Conservation (phyloP, 2,888 invertebrate species). For the Leptinotarsa rubiginosa region DNA sequence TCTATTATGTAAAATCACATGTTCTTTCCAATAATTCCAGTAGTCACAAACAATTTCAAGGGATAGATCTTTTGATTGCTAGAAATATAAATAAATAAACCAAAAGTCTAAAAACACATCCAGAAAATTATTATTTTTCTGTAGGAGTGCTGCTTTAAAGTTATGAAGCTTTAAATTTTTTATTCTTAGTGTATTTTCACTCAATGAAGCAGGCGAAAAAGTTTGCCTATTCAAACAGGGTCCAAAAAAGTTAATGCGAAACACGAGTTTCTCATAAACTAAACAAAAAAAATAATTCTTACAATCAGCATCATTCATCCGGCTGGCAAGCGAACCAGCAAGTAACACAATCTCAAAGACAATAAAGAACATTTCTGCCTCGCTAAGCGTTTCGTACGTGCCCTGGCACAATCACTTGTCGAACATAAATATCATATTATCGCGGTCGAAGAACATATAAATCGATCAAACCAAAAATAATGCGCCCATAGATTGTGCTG, state of each 20-base stretch:
- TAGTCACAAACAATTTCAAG: no score
- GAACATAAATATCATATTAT: slow-evolving; percentile 49
- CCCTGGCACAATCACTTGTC: slow-evolving; percentile 45
- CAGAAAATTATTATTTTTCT: no score
- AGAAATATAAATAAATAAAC: no score
- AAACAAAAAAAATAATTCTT: slow-evolving; percentile 12
- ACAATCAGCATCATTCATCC: slow-evolving; percentile 26
- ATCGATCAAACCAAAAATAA: slow-evolving; percentile 49
- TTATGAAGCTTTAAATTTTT: no score
- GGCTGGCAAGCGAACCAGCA: slow-evolving; percentile 23
- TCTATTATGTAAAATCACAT: no score
- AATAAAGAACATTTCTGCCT: slow-evolving; percentile 48
- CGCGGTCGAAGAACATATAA: slow-evolving; percentile 45
- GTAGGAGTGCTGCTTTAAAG: no score
- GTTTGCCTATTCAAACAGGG: no score
- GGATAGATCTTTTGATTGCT: no score
- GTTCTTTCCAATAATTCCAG: no score
- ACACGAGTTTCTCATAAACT: slow-evolving; percentile 19
- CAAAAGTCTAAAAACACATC: no score
- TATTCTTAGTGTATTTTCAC: no score
- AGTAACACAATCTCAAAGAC: slow-evolving; percentile 46
- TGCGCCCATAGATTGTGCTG: slow-evolving; percentile 40
- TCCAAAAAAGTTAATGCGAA: neutral
- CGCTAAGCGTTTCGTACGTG: slow-evolving; percentile 51
- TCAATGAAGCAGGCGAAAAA: neutral